These are phyloP conservation scores for Limnephilus auricula DNA, from an alignment of 2,888 invertebrate species.

Conservation along the genomic window DNA sequence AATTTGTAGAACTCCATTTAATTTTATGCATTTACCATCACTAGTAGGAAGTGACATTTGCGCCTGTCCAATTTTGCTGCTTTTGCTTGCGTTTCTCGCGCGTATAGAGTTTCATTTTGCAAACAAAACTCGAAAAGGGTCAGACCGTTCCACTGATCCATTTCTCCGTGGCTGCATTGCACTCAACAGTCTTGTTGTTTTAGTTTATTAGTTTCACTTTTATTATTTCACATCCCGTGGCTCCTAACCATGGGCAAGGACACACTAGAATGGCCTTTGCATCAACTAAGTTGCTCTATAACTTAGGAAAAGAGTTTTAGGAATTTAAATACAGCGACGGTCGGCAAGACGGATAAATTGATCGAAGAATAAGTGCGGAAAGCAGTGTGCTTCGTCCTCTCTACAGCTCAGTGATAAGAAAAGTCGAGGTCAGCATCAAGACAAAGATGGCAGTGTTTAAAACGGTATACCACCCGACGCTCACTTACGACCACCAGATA, in stretches of 20 bases:
- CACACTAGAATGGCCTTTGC: background rate
- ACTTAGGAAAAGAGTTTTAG: too few relatives aligned
- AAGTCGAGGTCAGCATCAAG: too few relatives aligned
- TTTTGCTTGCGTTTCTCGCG: background rate
- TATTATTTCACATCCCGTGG: background rate
- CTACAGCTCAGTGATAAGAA: too few relatives aligned
- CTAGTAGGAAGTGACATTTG: background rate
- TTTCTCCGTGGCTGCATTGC: background rate
- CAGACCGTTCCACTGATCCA: background rate
- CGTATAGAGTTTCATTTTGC: background rate
- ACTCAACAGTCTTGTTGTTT: background rate
- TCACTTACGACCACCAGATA: too few relatives aligned
- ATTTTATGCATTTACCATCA: background rate
- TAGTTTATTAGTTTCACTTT: background rate
- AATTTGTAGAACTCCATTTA: too few relatives aligned
- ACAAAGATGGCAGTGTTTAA: too few relatives aligned
- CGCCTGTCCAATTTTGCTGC: background rate
- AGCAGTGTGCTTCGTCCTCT: too few relatives aligned
- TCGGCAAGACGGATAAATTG: too few relatives aligned
- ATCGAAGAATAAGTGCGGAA: too few relatives aligned
- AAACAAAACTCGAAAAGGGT: background rate
- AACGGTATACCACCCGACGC: too few relatives aligned
- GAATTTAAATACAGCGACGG: too few relatives aligned
- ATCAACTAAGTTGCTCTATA: background rate
- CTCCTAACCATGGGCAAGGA: background rate